Base-by-base conservation (phyloP, 2,113 vertebrate genomes). In the Thinocorus orbignyianus region DNA sequence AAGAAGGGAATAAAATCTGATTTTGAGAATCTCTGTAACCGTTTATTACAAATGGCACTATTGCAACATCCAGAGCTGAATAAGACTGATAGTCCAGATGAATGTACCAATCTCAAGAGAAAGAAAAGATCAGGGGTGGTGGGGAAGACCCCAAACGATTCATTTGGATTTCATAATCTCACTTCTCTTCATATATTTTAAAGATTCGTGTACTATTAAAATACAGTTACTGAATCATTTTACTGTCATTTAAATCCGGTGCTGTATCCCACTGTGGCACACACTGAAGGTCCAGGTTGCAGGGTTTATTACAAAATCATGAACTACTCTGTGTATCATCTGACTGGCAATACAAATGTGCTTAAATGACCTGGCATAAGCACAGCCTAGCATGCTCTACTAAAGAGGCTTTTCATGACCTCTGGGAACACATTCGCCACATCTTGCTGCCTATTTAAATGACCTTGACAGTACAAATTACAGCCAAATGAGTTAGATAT, bases 371-470 rank as follows among this genome's bases (percentile, higher is more conserved):
- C 95, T 93, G 96, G 93, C 94, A 92, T 65, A 84, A 95, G 81
- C 68, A 90, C 86, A 92, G 79, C 86, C 81, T 88, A 81, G 86
- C 42, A 55, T 74, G 71, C 86, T 95, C 64, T 92, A 15, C 70
- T 90, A 96, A 97, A 97, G 93, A 94, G 94, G 95, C 95, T 97
- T 97, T 97, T 95, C 79, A 48, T 90, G 94, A 97, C 95, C 95
- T 95, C 90, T 92, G 97, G 97, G 96, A 97, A 93, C 84, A 88
- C 51, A 86, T 86, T 95, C 6, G 2, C 71, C 87, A 83, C 86
- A 35, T 95, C 78, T 60, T 95, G 90, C 91, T 88, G 94, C 86
- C 79, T 93, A 84, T 96, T 95, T 87, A 88, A 95, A 97, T 94
- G 97, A 96, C 96, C 95, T 97, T 97, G 96, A 90, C 88, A 91